These are phyloP conservation scores for Actinopyga echinites DNA, from an alignment of 53 echinoderm and acorn worm genomes.

Conservation along the genomic window DNA sequence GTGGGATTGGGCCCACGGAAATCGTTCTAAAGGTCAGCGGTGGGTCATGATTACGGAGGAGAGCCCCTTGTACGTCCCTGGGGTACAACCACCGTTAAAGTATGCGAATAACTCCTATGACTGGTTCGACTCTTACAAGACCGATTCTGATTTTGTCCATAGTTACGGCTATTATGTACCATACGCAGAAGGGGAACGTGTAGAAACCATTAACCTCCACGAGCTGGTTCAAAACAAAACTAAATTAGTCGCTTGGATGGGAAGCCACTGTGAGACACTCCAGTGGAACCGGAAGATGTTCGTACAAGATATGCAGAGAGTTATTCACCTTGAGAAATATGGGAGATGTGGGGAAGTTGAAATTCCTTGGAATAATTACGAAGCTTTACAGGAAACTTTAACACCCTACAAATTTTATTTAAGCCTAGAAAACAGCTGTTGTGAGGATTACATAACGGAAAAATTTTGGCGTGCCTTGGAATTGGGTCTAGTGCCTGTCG, in stretches of 20 bases:
- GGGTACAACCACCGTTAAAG: not conserved
- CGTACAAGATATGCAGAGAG: not conserved
- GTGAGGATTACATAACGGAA: slow-evolving; percentile 6
- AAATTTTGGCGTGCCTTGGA: slow-evolving; percentile 5
- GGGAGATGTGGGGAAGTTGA: not conserved
- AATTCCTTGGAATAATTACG: not conserved
- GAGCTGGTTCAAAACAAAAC: not conserved
- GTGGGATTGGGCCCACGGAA: not conserved
- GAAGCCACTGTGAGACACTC: not conserved
- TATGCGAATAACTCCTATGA: not conserved
- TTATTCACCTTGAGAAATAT: not conserved
- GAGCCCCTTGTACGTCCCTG: not conserved
- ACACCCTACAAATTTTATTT: not conserved
- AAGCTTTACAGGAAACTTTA: not conserved
- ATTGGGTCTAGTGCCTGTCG: not conserved
- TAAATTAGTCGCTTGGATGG: not conserved
- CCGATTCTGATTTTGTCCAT: not conserved
- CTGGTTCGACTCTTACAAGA: not conserved
- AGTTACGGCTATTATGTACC: not conserved
- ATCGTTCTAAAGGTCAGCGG: not conserved
- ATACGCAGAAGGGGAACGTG: no score
- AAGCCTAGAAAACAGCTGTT: not conserved
- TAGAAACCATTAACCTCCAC: not conserved
- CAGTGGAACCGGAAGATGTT: not conserved
- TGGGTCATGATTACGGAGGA: slow-evolving; percentile 5